These are phyloP conservation scores for Zonitis immaculata DNA, from an alignment of 2,888 invertebrate species.

Conservation along the genomic window DNA sequence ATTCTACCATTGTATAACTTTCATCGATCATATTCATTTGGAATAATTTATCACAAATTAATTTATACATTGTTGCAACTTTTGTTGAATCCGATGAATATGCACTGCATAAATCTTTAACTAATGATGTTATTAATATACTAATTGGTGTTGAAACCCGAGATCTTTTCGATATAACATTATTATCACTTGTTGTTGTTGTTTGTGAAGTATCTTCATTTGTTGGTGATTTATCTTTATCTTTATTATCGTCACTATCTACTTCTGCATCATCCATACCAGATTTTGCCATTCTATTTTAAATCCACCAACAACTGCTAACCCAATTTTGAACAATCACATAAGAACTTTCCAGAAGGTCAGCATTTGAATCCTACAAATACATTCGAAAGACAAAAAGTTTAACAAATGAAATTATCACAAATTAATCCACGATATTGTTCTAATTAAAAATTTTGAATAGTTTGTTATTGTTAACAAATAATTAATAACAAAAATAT, in stretches of 20 bases:
- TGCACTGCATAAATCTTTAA: conserved; percentile 63
- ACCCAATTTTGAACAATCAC: neutral
- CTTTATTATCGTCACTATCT: conserved; percentile 14
- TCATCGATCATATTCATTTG: conserved; percentile 66
- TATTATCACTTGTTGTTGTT: neutral
- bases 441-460: neutral
- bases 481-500: neutral
- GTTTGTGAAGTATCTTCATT: neutral
- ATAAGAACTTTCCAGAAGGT: neutral
- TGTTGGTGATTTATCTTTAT: neutral
- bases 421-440: neutral
- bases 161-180: conserved; percentile 11
- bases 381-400: neutral
- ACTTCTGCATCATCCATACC: conserved; percentile 24
- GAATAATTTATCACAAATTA: conserved; percentile 63
- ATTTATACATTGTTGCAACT: conserved; percentile 59
- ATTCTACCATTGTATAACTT: conserved; percentile 65
- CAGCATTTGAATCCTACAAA: neutral
- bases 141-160: conserved; percentile 58
- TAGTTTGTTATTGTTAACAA: neutral
- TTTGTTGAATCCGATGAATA: conserved; percentile 58
- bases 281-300: conserved; percentile 23
- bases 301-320: neutral
- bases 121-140: conserved; percentile 64
- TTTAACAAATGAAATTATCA: neutral